Conservation (phyloP, 2,797 vertebrate genomes). For the Hirundo rustica region DNA sequence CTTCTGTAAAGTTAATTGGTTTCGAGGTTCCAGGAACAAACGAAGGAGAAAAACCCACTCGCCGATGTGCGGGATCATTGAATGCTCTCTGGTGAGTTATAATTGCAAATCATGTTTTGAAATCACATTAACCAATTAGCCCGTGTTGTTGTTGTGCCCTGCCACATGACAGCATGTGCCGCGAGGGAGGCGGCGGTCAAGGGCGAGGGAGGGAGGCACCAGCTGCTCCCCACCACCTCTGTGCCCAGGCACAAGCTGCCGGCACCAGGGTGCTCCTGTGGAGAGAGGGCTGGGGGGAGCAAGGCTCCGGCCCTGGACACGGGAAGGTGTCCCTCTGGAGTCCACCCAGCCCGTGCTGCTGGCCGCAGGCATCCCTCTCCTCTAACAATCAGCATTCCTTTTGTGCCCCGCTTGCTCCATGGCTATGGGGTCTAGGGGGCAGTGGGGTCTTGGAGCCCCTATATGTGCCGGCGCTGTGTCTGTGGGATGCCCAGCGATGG, state of each 20-base stretch:
- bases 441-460: background rate
- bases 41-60: slow-evolving; percentile 55
- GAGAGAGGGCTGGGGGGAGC: background rate
- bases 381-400: background rate
- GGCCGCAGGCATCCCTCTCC: background rate
- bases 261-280: background rate
- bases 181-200: background rate
- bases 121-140: slow-evolving; percentile 64
- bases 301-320: background rate
- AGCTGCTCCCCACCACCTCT: background rate
- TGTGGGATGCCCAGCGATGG: background rate
- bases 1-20: slow-evolving; percentile 72
- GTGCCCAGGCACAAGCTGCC: background rate
- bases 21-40: slow-evolving; percentile 70
- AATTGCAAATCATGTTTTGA: slow-evolving; percentile 70
- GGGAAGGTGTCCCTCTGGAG: background rate
- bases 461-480: rapidly evolving
- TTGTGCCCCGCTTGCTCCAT: background rate
- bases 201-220: background rate
- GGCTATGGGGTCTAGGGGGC: rapidly evolving
- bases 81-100: slow-evolving; percentile 61
- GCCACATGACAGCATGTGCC: slow-evolving; percentile 49
- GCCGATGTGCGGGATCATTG: slow-evolving; percentile 38
- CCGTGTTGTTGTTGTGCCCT: slow-evolving; percentile 57
- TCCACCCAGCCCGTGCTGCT: background rate